Base-by-base conservation (phyloP, 2,797 vertebrate species). In the Pempheris klunzingeri region DNA sequence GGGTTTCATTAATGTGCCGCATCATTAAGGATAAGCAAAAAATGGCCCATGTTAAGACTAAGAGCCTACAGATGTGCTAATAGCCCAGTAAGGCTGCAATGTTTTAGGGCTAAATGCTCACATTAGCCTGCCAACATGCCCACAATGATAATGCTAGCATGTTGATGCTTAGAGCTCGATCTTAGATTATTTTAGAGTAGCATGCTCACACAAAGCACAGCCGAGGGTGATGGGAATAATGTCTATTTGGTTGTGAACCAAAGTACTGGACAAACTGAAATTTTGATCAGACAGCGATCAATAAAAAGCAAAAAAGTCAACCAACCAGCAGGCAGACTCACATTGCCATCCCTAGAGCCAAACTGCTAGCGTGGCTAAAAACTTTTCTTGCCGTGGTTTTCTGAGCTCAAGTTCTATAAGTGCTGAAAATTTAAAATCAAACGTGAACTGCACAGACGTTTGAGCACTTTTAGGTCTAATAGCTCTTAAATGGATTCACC, bases 21-120 rank as follows among this genome's bases (percentile, higher is more conserved):
- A 60, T 52, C 38, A 62, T 80, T 41, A 54, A 49, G 17, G 26
- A 57, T 66, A 49, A 55, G 11, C 22, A 63, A 60, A 67, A 69
- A 57, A 36, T 20, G 8, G 4, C 6, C 39, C 4, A 14, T 32
- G 14, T 52, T 67, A 20, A 26, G 44, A 47, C 14, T 26, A 71
- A 3, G 17, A 63, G 39, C 54, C 10, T 18, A 41, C 36, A 70
- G 30, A 18, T 8, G 24, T 0, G 2, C 18, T 22, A 14, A 46
- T 22, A 52, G 36, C 24, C 9, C 4, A 47, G 38, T 14, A 13
- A 46, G 18, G 55, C 26, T 57, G 36, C 1, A 13, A 39, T 60
- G n/a, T 7, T 60, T 60, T 72, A n/a, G 46, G 55, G 12, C 20
- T 17, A 47, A 75, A 53, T 46, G 43, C 26, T 66, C 34, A 34